Evolutionary conservation across 2,113 vertebrate genomes (phyloP), one percentile per base, ranked within the genome.

Genomic region (Oenanthe melanoleuca): DNA sequence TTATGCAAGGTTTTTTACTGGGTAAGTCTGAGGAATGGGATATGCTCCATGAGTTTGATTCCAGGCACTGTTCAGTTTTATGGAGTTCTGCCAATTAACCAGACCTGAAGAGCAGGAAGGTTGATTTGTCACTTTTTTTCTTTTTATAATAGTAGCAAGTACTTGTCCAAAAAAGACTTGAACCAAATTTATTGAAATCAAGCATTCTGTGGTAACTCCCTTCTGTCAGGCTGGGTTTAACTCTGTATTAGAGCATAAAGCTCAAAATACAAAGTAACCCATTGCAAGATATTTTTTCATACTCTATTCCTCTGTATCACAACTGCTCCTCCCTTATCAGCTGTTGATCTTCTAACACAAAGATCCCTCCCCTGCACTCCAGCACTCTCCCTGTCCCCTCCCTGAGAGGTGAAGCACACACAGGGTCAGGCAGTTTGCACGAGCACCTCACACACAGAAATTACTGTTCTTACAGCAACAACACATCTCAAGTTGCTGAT

Each of bases 351-450:
- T 50, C 59, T 60, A 83, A 72, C 65, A 12, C 50, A 53, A 24
- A 52, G 42, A 81, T 22, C 28, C 52, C 61, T 61, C n/a, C 49
- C 26, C 42, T 56, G 28, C 40, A 88, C 21, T 61, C 40, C 40
- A 61, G 33, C 3, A 1, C 6, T 64, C 23, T 34, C n/a, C 19
- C 33, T 44, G 34, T 55, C 25, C 14, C 44, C 25, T 71, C 28
- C 2, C 1, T 33, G 37, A 75, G 1, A 34, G 31, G 40, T 1
- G 3, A 78, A 19, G n/a, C 23, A 64, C 44, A 56, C 1, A 1
- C 15, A 80, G 15, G 17, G 37, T 24, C 70, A 66, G 67, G 34
- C 12, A 75, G 26, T 22, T 57, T 49, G 61, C 38, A 19, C 11
- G 10, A 29, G 49, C 72, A 75, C 12, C 33, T 57, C 2, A 3